Evolutionary conservation across 2,888 invertebrate species (phyloP).

Genomic region (Miltochrista miniata): DNA sequence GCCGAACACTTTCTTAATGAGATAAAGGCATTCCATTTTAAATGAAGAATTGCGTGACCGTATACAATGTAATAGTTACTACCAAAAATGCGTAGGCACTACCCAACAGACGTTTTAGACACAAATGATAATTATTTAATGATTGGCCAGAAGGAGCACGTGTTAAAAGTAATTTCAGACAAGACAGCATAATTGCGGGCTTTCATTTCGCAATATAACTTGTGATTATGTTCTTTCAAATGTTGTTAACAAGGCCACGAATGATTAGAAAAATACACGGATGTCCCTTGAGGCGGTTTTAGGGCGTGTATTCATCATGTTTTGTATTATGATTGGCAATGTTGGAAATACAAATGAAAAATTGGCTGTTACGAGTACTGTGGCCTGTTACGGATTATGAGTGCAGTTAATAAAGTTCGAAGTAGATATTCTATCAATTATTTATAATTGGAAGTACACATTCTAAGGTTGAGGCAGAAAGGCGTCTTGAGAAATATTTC

Average conservation of each 20-base stretch:
- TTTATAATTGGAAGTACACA: too few relatives aligned
- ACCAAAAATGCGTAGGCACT: slow-evolving; percentile 3
- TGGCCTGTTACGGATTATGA: too few relatives aligned
- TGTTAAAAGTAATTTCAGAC: slow-evolving; percentile 41
- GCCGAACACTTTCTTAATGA: neutral
- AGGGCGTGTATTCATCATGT: slow-evolving; percentile 8
- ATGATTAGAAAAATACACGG: slow-evolving; percentile 29
- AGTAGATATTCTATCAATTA: too few relatives aligned
- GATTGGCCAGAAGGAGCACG: slow-evolving; percentile 30
- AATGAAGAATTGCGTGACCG: slow-evolving; percentile 25
- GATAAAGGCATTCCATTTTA: slow-evolving; percentile 15
- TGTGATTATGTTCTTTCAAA: slow-evolving; percentile 43
- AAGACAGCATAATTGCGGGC: slow-evolving; percentile 56
- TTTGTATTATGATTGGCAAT: too few relatives aligned
- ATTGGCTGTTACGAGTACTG: too few relatives aligned
- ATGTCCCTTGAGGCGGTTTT: slow-evolving; percentile 22
- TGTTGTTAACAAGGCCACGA: slow-evolving; percentile 40
- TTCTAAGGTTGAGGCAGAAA: too few relatives aligned
- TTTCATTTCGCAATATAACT: slow-evolving; percentile 39
- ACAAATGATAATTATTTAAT: slow-evolving; percentile 33
- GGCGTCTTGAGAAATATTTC: too few relatives aligned
- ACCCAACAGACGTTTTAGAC: slow-evolving; percentile 15
- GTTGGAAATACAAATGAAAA: too few relatives aligned
- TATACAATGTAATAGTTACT: slow-evolving; percentile 2
- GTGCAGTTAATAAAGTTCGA: too few relatives aligned